Base-by-base conservation (phyloP, 2,113 vertebrate species). In the Istiophorus platypterus region DNA sequence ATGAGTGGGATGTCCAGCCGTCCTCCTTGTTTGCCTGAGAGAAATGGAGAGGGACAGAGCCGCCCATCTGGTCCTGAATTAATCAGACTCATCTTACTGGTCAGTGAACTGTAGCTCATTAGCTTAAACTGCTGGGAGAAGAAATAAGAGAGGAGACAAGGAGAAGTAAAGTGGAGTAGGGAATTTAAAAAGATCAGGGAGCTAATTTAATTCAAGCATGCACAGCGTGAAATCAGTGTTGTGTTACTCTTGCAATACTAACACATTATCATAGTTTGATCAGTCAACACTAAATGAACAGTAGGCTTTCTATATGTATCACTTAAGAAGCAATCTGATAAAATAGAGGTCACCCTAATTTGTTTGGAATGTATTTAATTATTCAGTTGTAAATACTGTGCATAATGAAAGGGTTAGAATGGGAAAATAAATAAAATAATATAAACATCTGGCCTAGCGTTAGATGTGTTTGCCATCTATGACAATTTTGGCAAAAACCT, bases 1-100 rank as follows among this genome's bases (percentile, higher is more conserved):
- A 85, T 81, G 82, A 80, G 84, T 81, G 63, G 87, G 77, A 80
- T 57, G 80, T 79, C 70, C 68, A 84, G 70, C 81, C 47, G 12
- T 89, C 92, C 89, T 92, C 89, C 90, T 90, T 72, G 61, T 63
- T 69, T 51, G 45, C 77, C 52, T 72, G 24, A 71, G 82, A 86
- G 84, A 81, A 90, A 92, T 84, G 83, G 62, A 82, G 77, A 72
- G 81, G 70, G 87, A 86, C 72, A 63, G 63, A 86, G 74, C 24
- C 51, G 84, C 78, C 80, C 78, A 39, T 89, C 85, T 85, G 86
- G 49, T 87, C 86, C 62, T 71, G 69, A 86, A 92, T 92, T 86
- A 91, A 91, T 92, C 90, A 91, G 67, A 62, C 64, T 26, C 80
- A 90, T 88, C 84, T 81, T 68, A 22, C 73, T 74, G 89, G 84